These are phyloP conservation scores for Bactericera cockerelli DNA, from an alignment of 1,140 invertebrate species.

Conservation along the genomic window DNA sequence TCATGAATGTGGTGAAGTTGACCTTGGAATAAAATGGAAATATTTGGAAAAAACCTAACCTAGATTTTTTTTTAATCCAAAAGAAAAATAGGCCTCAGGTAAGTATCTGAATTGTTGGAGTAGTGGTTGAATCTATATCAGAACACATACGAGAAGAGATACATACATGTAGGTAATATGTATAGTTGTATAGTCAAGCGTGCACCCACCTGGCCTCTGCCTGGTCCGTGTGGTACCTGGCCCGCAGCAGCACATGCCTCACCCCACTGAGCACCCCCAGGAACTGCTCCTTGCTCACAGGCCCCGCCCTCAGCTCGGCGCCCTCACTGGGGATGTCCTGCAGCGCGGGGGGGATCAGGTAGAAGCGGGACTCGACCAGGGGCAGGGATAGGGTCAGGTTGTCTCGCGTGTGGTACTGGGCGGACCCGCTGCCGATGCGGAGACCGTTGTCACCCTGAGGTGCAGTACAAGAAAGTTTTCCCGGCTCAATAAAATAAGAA, in stretches of 20 bases:
- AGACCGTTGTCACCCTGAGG: constrained; percentile 46
- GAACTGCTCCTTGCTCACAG: constrained; percentile 58
- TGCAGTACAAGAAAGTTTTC: constrained; percentile 13
- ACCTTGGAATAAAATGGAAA: too few species aligned
- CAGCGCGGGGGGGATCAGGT: constrained; percentile 43
- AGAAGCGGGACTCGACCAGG: constrained; percentile 56
- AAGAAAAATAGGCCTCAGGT: too few species aligned
- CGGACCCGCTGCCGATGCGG: constrained; percentile 53
- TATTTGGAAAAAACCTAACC: too few species aligned
- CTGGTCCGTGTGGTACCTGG: constrained; percentile 88
- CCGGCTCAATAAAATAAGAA: too few species aligned
- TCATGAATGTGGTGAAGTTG: too few species aligned
- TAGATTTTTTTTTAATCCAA: too few species aligned
- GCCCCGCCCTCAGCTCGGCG: constrained; percentile 31
- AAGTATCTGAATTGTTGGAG: too few species aligned
- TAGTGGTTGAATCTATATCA: too few species aligned
- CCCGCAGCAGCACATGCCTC: constrained; percentile 64
- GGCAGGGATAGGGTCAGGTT: constrained; percentile 41
- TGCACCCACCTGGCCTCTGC: constrained; percentile 54
- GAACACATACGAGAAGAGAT: too few species aligned
- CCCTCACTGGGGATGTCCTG: constrained; percentile 39
- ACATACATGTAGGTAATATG: too few species aligned
- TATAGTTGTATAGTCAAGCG: too few species aligned
- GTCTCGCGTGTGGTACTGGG: constrained; percentile 38
- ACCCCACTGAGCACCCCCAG: constrained; percentile 69